Evolutionary conservation across 1,140 invertebrate genomes (phyloP), one percentile per base, ranked within the genome.

Genomic region (Batillaria attramentaria): DNA sequence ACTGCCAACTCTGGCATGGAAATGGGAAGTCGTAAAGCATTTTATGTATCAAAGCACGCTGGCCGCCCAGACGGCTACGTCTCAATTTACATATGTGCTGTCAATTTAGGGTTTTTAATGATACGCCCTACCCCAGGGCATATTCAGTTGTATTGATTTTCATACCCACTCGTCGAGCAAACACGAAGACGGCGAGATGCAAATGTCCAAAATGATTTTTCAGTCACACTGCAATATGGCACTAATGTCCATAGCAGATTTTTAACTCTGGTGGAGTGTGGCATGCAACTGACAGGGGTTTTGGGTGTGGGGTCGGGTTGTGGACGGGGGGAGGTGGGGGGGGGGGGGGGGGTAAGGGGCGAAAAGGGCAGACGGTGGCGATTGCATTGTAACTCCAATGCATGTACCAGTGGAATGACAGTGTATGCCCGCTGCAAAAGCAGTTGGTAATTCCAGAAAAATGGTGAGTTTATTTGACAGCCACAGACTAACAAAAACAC

Each of bases 31-130:
- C 28, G 35, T 70, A 70, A 70, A 70, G 68, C 39, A 39, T 24
- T 33, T 46, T 70, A 42, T 39, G 33, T 24, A 39, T 5, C 3
- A 24, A 8, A 42, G 41, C 68, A 8, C 37, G 41, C 6, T 6
- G 35, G 37, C 6, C 6, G 66, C 37, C 10, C 66, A 6, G 66
- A 69, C 66, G 5, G 35, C 66, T 24, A 5, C 42, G 18, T 70
- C 68, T 70, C 68, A 37, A 46, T 70, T 70, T 70, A 70, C 68
- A 70, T 70, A 70, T 39, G 50, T 70, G 68, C 68, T 70, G 68
- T 70, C 68, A 46, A 70, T 70, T 43, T 70, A 70, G 68, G 37
- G 37, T 39, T 70, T 70, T 70, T 70, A 70, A 70, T 70, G 68
- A 70, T 46, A 70, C 68, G 31, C 13, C 18, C 68, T 46, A 46